These are phyloP conservation scores for Maniola jurtina DNA, from an alignment of 1,140 invertebrate species.

Conservation along the genomic window DNA sequence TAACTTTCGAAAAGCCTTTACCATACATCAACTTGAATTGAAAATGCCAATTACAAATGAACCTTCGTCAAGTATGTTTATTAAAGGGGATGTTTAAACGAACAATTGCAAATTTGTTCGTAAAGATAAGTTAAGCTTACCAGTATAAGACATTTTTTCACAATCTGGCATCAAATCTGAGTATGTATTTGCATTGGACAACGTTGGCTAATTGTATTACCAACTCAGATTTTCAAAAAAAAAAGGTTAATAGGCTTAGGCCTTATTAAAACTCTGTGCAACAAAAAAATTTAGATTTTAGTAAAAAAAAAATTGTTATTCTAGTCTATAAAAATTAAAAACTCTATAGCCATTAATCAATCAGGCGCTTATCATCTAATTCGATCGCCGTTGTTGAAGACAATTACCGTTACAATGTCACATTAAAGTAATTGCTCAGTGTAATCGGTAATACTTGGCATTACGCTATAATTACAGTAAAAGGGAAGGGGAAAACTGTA, in stretches of 20 bases:
- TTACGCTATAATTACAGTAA: constrained; percentile 54
- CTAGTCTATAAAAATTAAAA: too few species aligned
- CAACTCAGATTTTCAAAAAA: too few species aligned
- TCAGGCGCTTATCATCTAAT: too few species aligned
- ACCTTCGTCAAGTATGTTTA: constrained; percentile 19
- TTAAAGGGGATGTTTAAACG: constrained; percentile 7
- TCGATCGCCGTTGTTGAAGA: not conserved
- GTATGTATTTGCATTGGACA: too few species aligned
- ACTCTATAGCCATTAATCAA: too few species aligned
- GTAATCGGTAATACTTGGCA: constrained; percentile 49
- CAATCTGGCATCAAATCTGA: too few species aligned
- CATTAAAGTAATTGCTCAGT: constrained; percentile 54
- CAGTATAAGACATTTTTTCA: too few species aligned
- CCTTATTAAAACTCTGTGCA: too few species aligned
- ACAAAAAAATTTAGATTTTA: too few species aligned
- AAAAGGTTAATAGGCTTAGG: too few species aligned
- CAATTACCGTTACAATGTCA: constrained; percentile 25
- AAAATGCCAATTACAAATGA: constrained; percentile 45
- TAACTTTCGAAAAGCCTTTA: constrained; percentile 48
- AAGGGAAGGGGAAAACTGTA: constrained; percentile 38
- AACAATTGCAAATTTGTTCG: not conserved
- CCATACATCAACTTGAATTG: constrained; percentile 53
- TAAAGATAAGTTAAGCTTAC: not conserved
- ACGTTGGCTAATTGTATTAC: too few species aligned
- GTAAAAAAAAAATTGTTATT: too few species aligned